These are phyloP conservation scores for Oreotrochilus melanogaster DNA, from an alignment of 2,113 vertebrate genomes.

Conservation along the genomic window DNA sequence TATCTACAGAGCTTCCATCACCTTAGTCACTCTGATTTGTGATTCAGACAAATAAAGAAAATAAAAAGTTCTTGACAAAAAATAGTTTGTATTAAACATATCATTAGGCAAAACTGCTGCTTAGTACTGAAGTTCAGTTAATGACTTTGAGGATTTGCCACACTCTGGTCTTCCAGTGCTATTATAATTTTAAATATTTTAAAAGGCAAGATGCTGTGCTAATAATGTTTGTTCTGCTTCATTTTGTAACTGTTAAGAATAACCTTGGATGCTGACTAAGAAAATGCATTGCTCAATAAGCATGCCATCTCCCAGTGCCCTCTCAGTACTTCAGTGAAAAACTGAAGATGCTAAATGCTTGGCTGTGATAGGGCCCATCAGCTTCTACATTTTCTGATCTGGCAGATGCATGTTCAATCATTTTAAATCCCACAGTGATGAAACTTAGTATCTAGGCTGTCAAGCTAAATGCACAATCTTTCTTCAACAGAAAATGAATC, in stretches of 20 bases:
- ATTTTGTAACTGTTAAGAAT: slow-evolving; percentile 27
- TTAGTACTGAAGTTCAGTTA: slow-evolving; percentile 23
- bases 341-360: not conserved
- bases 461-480: not conserved
- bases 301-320: not conserved
- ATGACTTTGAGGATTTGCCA: slow-evolving; percentile 45
- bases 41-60: slow-evolving; percentile 52
- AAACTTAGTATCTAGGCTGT: not conserved
- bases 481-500: slow-evolving; percentile 16
- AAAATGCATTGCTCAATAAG: not conserved
- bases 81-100: slow-evolving; percentile 48
- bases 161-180: not conserved
- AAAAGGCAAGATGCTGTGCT: slow-evolving; percentile 22
- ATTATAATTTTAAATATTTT: slow-evolving; percentile 37
- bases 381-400: not conserved
- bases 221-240: slow-evolving; percentile 39
- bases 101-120: slow-evolving; percentile 28
- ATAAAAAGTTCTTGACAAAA: slow-evolving; percentile 15
- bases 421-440: slow-evolving; percentile 23
- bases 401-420: not conserved
- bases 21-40: slow-evolving; percentile 11
- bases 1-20: not conserved
- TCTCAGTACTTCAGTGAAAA: not conserved
- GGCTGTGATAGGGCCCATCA: not conserved
- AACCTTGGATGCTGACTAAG: not conserved